Percentiles rank a stretch among this genome's conserved stretches.
These are phyloP conservation scores for Ameiurus melas DNA, from an alignment of 2,113 vertebrate species.

Conservation along the genomic window DNA sequence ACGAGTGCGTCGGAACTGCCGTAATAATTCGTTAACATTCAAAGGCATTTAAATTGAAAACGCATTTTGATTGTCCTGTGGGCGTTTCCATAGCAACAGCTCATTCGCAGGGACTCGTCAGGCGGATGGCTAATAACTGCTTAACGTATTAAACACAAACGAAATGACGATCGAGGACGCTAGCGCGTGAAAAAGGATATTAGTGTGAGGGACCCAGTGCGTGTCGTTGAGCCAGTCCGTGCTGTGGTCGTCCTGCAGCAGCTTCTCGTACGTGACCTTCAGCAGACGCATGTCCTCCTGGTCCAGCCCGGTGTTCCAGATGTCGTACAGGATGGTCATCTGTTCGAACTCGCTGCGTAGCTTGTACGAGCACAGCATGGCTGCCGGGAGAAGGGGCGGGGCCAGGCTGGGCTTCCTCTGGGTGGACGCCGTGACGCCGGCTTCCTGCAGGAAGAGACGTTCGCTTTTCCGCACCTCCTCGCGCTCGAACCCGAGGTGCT, in stretches of 20 bases:
- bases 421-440: constrained; percentile 58
- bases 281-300: constrained; percentile 83
- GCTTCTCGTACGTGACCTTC: constrained; percentile 81
- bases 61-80: no score
- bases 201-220: constrained; percentile 89
- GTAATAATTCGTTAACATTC: not conserved
- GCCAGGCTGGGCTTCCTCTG: constrained; percentile 61
- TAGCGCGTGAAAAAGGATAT: constrained; percentile 80
- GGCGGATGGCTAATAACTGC: no score
- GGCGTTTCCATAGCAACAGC: not conserved
- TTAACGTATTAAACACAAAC: not conserved
- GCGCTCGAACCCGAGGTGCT: constrained; percentile 63
- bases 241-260: constrained; percentile 83
- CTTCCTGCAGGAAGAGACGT: constrained; percentile 77
- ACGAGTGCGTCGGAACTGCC: no score
- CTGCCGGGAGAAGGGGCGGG: constrained; percentile 23
- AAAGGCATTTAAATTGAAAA: not conserved
- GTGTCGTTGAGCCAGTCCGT: constrained; percentile 94
- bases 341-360: constrained; percentile 89
- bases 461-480: constrained; percentile 77
- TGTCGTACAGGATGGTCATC: constrained; percentile 95
- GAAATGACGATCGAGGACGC: no score
- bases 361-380: constrained; percentile 65
- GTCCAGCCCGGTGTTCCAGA: constrained; percentile 90
- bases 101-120: not conserved